A percentile compares a stretch with the other conserved stretches of the same genome.
These are phyloP conservation scores for Zootoca vivipara DNA, from an alignment of 2,113 vertebrate genomes.

Conservation along the genomic window DNA sequence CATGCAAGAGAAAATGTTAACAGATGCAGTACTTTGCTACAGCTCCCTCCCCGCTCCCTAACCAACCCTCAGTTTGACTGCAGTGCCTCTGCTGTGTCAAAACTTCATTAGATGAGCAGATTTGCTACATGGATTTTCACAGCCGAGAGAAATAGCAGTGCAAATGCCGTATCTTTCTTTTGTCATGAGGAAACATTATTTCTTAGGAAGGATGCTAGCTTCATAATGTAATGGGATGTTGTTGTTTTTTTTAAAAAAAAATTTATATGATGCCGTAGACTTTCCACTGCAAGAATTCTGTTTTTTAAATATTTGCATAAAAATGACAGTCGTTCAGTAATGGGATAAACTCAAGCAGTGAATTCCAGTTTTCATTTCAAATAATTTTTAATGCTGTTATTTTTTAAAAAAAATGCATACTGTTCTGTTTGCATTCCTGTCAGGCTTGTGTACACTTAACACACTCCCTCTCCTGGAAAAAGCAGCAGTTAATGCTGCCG, in stretches of 20 bases:
- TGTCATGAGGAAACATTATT: conserved; percentile 42
- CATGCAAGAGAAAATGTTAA: conserved; percentile 16
- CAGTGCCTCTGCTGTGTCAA: conserved; percentile 56
- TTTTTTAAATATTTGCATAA: conserved; percentile 14
- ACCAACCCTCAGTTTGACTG: conserved; percentile 45
- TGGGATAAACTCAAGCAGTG: not conserved
- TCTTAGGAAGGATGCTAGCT: conserved; percentile 17
- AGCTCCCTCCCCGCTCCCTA: conserved; percentile 40
- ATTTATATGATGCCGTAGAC: conserved; percentile 23
- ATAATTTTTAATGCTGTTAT: conserved; percentile 31
- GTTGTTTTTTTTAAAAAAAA: not conserved
- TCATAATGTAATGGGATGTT: conserved; percentile 44
- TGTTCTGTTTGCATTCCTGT: conserved; percentile 51
- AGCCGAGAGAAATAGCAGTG: conserved; percentile 57
- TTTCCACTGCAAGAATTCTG: not conserved
- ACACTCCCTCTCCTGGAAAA: not conserved
- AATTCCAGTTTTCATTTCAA: conserved; percentile 44
- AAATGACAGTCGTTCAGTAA: conserved; percentile 13
- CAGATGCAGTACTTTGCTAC: conserved; percentile 40
- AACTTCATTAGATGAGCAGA: conserved; percentile 65
- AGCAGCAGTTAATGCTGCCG: conserved; percentile 40
- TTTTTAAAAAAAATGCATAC: conserved; percentile 6
- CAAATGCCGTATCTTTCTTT: conserved; percentile 13
- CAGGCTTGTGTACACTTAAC: conserved; percentile 5
- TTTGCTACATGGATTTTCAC: conserved; percentile 53